phyloP scores from a whole-genome alignment of 1,140 invertebrate genomes.

The Drusus annulatus region DNA sequence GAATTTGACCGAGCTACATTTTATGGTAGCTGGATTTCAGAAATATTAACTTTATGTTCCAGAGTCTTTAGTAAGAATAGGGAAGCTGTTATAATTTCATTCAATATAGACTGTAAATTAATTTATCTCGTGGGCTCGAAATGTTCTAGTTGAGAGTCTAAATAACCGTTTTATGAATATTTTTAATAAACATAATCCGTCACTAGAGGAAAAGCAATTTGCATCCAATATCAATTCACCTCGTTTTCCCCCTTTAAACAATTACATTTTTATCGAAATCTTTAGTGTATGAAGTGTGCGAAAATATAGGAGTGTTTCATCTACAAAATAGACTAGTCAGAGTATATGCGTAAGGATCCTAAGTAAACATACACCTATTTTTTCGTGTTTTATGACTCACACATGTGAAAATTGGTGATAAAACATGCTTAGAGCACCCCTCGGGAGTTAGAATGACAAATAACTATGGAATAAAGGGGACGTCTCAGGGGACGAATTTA shows the following conservation, averaged over 20 bases:
- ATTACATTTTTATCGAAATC: neutral
- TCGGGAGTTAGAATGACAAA: constrained; percentile 32
- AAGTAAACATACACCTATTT: neutral
- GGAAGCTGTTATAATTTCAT: too few species aligned
- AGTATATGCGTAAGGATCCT: neutral
- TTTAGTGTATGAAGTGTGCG: neutral
- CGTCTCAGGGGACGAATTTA: neutral
- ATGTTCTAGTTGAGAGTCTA: too few species aligned
- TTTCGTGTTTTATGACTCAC: constrained; percentile 5
- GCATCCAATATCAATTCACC: neutral
- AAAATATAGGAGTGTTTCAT: neutral
- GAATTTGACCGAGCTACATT: neutral
- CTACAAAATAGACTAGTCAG: neutral
- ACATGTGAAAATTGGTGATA: constrained; percentile 18
- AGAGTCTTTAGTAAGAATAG: too few species aligned
- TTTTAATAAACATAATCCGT: too few species aligned
- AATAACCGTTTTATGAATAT: too few species aligned
- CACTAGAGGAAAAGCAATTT: too few species aligned
- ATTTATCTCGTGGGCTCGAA: too few species aligned
- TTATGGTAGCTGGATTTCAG: too few species aligned
- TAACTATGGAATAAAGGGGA: neutral
- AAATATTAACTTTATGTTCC: too few species aligned
- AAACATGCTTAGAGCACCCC: constrained; percentile 23
- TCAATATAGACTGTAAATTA: too few species aligned
- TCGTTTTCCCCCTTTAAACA: neutral